Conservation (phyloP, 2,113 vertebrate species). For the Opisthocomus hoazin region DNA sequence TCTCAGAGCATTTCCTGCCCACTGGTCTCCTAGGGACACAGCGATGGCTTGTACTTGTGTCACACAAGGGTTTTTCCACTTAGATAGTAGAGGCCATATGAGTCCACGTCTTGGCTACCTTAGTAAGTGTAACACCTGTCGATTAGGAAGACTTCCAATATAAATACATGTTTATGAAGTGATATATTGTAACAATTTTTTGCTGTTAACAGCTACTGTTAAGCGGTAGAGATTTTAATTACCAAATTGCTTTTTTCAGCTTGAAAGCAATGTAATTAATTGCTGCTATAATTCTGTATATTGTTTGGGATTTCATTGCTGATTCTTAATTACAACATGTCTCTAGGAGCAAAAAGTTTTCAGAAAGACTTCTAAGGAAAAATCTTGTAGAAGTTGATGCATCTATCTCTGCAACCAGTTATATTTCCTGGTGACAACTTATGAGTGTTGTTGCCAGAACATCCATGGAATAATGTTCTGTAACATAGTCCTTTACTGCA, state of each 20-base stretch:
- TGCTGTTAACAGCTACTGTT: background rate
- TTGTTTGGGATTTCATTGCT: slow-evolving; percentile 4
- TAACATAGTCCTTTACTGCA: background rate
- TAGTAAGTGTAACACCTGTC: background rate
- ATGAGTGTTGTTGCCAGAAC: background rate
- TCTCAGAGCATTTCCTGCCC: background rate
- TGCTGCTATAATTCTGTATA: slow-evolving; percentile 24
- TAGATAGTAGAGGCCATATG: background rate
- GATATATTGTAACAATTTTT: background rate
- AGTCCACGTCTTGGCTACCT: background rate
- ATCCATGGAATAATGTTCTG: background rate
- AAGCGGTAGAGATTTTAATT: background rate
- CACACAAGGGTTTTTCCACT: background rate
- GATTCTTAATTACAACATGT: background rate
- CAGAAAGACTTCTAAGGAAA: background rate
- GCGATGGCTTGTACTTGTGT: background rate
- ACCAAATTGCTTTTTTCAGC: slow-evolving; percentile 7
- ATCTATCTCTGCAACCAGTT: background rate
- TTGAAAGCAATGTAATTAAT: slow-evolving; percentile 31
- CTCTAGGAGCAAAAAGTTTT: background rate
- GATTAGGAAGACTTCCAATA: background rate
- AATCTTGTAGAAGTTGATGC: background rate
- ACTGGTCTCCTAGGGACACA: background rate
- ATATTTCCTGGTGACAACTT: background rate
- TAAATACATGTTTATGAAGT: background rate